A percentile compares a stretch with the other conserved stretches of the same genome.
phyloP scores from a whole-genome alignment of 2,113 vertebrate species.

The Uria lomvia region DNA sequence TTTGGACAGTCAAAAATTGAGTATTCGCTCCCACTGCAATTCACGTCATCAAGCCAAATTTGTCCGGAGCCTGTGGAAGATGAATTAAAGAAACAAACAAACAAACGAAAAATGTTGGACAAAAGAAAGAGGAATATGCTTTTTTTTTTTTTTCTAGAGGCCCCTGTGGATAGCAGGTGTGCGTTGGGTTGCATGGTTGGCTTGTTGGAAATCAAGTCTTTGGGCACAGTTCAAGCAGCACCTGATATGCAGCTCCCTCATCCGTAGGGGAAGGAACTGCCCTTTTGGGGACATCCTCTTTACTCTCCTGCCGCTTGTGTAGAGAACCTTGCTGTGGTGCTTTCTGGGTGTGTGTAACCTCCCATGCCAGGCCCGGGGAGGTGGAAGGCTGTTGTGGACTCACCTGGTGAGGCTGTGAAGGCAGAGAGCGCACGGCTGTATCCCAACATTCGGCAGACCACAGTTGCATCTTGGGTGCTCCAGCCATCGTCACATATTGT shows the following conservation, averaged over 20 bases:
- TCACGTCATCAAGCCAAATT: constrained; percentile 84
- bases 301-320: background rate
- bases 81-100: background rate
- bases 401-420: constrained; percentile 59
- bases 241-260: background rate
- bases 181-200: accelerated
- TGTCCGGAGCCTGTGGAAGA: constrained; percentile 72
- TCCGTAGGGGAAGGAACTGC: background rate
- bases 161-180: accelerated
- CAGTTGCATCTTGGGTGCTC: constrained; percentile 40
- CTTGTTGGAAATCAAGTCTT: background rate
- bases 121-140: background rate
- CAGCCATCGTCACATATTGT: constrained; percentile 88
- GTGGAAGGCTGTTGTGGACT: background rate
- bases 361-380: background rate
- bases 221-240: background rate
- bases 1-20: constrained; percentile 69
- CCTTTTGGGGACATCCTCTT: background rate
- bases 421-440: background rate
- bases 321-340: background rate
- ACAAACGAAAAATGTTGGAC: background rate
- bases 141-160: background rate
- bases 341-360: background rate
- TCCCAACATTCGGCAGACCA: constrained; percentile 87
- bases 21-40: constrained; percentile 65